Evolutionary conservation across 1,140 invertebrate species (phyloP).

Genomic region (Venustaconcha ellipsiformis): DNA sequence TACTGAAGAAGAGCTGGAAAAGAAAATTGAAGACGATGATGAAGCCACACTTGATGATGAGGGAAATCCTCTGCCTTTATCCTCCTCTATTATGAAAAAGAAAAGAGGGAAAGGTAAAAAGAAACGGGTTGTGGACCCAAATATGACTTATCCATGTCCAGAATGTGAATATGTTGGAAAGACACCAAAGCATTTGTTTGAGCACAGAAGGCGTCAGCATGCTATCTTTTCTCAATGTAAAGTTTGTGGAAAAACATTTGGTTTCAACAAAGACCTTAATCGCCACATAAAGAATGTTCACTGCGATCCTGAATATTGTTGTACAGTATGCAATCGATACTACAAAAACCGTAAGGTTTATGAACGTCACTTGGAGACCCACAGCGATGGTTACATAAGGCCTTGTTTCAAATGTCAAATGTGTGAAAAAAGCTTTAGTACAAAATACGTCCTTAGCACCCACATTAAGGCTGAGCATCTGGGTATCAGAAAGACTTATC

Average conservation of each 20-base stretch:
- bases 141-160: slow-evolving; percentile 19
- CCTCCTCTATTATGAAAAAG: too few species aligned
- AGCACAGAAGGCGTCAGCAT: slow-evolving; percentile 24
- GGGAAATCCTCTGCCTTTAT: too few species aligned
- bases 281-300: slow-evolving; percentile 41
- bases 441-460: slow-evolving; percentile 47
- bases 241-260: slow-evolving; percentile 47
- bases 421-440: slow-evolving; percentile 52
- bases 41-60: too few species aligned
- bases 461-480: slow-evolving; percentile 55
- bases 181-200: slow-evolving; percentile 8
- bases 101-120: too few species aligned
- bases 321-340: slow-evolving; percentile 46
- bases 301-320: slow-evolving; percentile 39
- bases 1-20: too few species aligned
- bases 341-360: slow-evolving; percentile 47
- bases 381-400: slow-evolving; percentile 44
- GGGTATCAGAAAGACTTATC: slow-evolving; percentile 44
- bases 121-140: background rate
- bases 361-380: slow-evolving; percentile 41
- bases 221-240: slow-evolving; percentile 39
- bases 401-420: slow-evolving; percentile 48
- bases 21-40: too few species aligned
- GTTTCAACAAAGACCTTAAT: slow-evolving; percentile 50
- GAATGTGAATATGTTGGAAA: slow-evolving; percentile 28